A percentile compares a stretch with the other conserved stretches of the same genome.
phyloP scores from a whole-genome alignment of 2,888 invertebrate genomes.

The Hartigia nigra region DNA sequence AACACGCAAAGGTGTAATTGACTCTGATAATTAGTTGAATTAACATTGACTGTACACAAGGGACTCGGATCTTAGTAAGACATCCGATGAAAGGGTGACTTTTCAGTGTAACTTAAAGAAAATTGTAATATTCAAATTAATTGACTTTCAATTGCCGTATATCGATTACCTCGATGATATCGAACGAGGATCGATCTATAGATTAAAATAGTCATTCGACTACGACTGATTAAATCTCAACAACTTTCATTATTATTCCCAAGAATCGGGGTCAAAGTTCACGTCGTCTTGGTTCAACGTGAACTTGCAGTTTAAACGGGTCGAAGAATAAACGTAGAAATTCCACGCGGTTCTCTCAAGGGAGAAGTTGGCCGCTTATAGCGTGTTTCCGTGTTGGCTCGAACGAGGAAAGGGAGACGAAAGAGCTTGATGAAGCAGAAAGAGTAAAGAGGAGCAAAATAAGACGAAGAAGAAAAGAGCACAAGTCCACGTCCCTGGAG shows the following conservation, averaged over 20 bases:
- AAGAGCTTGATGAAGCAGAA: not conserved
- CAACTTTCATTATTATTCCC: not conserved
- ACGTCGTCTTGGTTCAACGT: not conserved
- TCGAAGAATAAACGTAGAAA: not conserved
- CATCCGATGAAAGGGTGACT: not conserved
- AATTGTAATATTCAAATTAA: not conserved
- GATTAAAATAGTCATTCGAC: not conserved
- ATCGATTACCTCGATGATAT: too few relatives aligned
- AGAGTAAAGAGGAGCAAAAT: not conserved
- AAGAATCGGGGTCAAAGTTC: not conserved
- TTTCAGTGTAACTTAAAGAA: not conserved
- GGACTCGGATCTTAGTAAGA: not conserved
- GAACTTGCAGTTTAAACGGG: not conserved
- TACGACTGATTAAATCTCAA: not conserved
- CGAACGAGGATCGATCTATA: too few relatives aligned
- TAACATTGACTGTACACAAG: constrained; percentile 2
- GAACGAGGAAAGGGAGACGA: not conserved
- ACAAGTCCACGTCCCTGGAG: not conserved
- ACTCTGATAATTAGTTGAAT: constrained; percentile 24
- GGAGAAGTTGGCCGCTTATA: not conserved
- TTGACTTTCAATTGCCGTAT: too few relatives aligned
- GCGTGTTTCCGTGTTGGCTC: not conserved
- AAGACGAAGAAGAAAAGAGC: not conserved
- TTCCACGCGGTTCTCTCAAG: not conserved
- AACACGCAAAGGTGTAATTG: constrained; percentile 21